These are phyloP conservation scores for Cosmia pyralina DNA, from an alignment of 2,888 invertebrate genomes.

Conservation along the genomic window DNA sequence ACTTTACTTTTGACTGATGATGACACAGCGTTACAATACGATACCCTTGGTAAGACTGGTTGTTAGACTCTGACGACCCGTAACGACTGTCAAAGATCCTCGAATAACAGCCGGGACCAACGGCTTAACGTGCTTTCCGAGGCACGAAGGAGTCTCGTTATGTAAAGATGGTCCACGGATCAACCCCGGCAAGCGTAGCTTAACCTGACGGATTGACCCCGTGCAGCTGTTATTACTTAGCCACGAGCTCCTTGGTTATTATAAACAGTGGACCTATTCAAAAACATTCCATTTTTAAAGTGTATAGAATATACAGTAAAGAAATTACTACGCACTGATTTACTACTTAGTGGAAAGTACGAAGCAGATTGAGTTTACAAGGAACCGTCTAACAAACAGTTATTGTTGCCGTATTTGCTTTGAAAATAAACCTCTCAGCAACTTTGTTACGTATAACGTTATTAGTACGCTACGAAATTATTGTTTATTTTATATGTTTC, in stretches of 20 bases:
- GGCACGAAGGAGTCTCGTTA: too few species aligned
- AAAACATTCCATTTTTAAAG: not conserved
- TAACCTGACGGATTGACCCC: too few species aligned
- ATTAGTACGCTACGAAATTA: conserved; percentile 65
- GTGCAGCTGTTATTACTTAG: too few species aligned
- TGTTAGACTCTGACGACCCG: too few species aligned
- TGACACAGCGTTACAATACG: not conserved
- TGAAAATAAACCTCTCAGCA: conserved; percentile 68
- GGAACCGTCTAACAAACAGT: conserved; percentile 44
- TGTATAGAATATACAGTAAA: not conserved
- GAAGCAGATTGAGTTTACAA: conserved; percentile 51
- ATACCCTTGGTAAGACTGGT: too few species aligned
- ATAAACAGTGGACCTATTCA: not conserved
- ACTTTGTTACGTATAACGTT: conserved; percentile 67
- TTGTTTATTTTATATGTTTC: conserved; percentile 67
- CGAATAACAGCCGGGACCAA: too few species aligned
- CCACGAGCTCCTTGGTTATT: not conserved
- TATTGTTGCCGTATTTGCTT: conserved; percentile 63
- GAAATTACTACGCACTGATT: conserved; percentile 40
- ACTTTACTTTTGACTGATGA: conserved; percentile 15
- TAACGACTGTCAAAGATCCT: too few species aligned
- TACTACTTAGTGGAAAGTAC: conserved; percentile 41
- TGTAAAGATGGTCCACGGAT: too few species aligned
- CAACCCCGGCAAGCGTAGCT: too few species aligned
- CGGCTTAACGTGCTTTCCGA: too few species aligned